Percentiles rank a stretch among this genome's conserved stretches.
Evolutionary conservation across 2,113 vertebrate species (phyloP).

Genomic region (Chloebia gouldiae): DNA sequence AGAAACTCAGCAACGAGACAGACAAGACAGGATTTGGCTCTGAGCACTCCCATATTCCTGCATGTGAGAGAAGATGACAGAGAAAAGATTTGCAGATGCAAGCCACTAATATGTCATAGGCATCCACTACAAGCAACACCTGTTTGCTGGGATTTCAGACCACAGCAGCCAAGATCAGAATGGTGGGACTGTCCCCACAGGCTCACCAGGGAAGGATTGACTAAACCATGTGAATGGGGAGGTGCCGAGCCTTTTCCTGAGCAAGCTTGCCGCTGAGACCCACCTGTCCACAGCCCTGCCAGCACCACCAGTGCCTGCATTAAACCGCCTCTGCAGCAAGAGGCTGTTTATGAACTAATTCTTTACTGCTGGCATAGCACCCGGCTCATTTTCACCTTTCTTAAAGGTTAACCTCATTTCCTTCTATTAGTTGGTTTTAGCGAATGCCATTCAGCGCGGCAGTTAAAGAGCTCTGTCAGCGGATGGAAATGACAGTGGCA

Average conservation of each 20-base stretch:
- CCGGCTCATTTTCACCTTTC: conserved; percentile 38
- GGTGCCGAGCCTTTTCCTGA: background rate
- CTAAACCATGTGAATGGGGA: rapidly evolving
- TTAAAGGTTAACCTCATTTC: conserved; percentile 70
- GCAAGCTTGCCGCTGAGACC: background rate
- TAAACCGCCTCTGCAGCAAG: background rate
- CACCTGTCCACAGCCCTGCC: background rate
- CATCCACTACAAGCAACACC: background rate
- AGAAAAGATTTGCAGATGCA: background rate
- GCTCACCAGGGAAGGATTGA: background rate
- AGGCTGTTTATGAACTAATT: conserved; percentile 60
- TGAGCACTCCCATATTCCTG: background rate
- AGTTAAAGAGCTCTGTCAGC: conserved; percentile 59
- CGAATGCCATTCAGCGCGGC: background rate
- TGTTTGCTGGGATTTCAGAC: background rate
- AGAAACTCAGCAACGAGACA: background rate
- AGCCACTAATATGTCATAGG: rapidly evolving
- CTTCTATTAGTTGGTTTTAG: conserved; percentile 69
- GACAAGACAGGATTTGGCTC: background rate
- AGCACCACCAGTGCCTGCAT: background rate
- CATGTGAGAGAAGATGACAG: background rate
- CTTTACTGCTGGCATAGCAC: conserved; percentile 47
- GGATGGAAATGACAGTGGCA: conserved; percentile 56
- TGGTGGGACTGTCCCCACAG: background rate
- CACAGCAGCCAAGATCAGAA: background rate